Base-by-base conservation (phyloP, 2,888 invertebrate genomes). In the Sphaerophoria taeniata region DNA sequence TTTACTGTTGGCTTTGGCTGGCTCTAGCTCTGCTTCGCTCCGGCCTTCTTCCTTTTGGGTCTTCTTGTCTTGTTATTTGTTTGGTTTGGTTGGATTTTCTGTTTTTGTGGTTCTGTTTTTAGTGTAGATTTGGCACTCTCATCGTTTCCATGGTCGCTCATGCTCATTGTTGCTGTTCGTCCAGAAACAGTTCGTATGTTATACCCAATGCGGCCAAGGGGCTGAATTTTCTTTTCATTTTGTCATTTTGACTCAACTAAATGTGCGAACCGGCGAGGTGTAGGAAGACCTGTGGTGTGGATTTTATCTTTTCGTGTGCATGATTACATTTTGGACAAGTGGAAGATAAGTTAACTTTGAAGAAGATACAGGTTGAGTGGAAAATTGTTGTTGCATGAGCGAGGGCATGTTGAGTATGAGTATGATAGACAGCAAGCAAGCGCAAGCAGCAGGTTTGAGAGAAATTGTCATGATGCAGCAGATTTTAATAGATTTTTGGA, bases 351-450 rank as follows among this genome's bases (percentile, higher is more conserved):
- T 6, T 43, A 9, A 11, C 4, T 7, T 3, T 45, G 5, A 14
- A 43, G n/a, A 53, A 58, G 47, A 47, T 72, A 65, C 56, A 60
- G 65, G 65, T 72, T 77, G 81, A 81, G 81, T 81, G 60, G 12
- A 47, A 67, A 56, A 9, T 24, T 24, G 9, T 51, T 45, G 11
- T 24, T 1, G 39, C 43, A 39, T 60, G 60, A n/a, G 39, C 24
- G 2, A 24, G 24, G 2, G 24, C 2, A 24, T 24, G 2, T 24
- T 24, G 24, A 2, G 24, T 24, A 24, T 24, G 24, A 24, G 24
- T 24, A 24, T 24, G 24, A 24, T 24, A 24, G 24, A 24, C 24
- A 24, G 24, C 24, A 24, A 58, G 56, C 16, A 12, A 45, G 56
- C 56, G 56, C 16, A 12, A 45, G 56, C 56, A 34, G 70, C 69